Base-by-base conservation (phyloP, 1,140 invertebrate species). In the Procambarus virginalis region DNA sequence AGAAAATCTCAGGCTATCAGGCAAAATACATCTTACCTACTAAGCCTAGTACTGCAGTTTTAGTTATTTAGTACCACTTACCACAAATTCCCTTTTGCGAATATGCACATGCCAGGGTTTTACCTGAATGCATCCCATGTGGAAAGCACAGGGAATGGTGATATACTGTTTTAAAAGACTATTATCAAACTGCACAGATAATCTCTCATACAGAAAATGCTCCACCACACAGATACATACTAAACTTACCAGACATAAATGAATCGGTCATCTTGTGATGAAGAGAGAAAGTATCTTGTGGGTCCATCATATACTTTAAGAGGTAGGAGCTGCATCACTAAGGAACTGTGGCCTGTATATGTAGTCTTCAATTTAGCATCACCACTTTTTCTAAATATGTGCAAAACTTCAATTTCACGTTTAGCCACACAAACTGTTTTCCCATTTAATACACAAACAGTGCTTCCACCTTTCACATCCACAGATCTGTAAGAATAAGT, bases 181-280 rank as follows among this genome's bases (percentile, higher is more conserved):
- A 68, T 20, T 17, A 68, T 34, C 34, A 34, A 34, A 34, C 34
- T 34, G 34, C 34, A 34, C 34, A 34, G 34, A 34, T 34, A 34
- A 34, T 34, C 34, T 34, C 34, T 34, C 34, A 34, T 34, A 34
- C 34, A 34, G 34, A 34, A 34, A 34, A 34, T 34, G 34, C 34
- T 34, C 34, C 34, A 34, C 34, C 34, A 34, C 34, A 34, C 34
- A 34, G 34, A 34, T 34, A 34, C 34, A 34, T 34, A 34, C 34
- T 34, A 45, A 64, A 89, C 88, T 89, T 78, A 89, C 88, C 88
- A 89, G 6, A 81, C 88, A 76, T 89, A 84, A 5, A 89, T 49
- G 84, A 79, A 89, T 51, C 81, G 45, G 82, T 89, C 88, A 73
- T 89, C 88, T 68, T 60, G 45, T n/a, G 88, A 84, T 45, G 58